These are phyloP conservation scores for Halictus quadricinctus DNA, from an alignment of 2,888 invertebrate genomes.

Conservation along the genomic window DNA sequence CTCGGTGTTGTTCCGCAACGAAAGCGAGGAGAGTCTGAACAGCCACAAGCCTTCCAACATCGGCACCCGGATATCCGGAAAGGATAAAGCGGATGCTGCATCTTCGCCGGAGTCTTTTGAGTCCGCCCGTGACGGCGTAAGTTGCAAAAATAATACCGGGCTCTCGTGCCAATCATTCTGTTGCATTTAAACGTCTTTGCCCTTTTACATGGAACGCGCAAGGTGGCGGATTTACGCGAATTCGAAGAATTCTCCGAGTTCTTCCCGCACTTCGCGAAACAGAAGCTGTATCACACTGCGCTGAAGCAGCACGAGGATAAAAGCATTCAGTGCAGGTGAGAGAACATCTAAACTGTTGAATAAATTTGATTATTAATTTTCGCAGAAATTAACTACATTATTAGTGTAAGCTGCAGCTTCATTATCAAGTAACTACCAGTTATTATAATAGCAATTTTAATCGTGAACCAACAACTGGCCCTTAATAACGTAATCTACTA, in stretches of 20 bases:
- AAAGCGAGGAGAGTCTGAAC: constrained; percentile 85
- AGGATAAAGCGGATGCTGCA: constrained; percentile 84
- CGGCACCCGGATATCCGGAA: constrained; percentile 81
- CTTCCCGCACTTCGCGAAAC: constrained; percentile 90
- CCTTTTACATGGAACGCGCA: constrained; percentile 49
- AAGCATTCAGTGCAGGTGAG: constrained; percentile 87
- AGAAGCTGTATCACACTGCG: constrained; percentile 93
- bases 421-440: too few species aligned
- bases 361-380: background rate
- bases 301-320: constrained; percentile 90
- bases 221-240: constrained; percentile 94
- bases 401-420: too few species aligned
- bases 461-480: too few species aligned
- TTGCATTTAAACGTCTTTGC: background rate
- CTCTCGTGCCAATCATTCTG: background rate
- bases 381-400: too few species aligned
- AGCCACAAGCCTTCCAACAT: constrained; percentile 83
- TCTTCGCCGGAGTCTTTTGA: constrained; percentile 98
- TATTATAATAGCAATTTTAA: too few species aligned
- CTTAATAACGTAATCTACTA: too few species aligned
- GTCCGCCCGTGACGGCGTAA: constrained; percentile 95
- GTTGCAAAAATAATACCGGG: constrained; percentile 23
- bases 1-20: constrained; percentile 92
- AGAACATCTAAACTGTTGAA: background rate
- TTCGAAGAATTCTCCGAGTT: constrained; percentile 93